Conservation (phyloP, 1,140 invertebrate genomes). For the Bombus affinis region DNA sequence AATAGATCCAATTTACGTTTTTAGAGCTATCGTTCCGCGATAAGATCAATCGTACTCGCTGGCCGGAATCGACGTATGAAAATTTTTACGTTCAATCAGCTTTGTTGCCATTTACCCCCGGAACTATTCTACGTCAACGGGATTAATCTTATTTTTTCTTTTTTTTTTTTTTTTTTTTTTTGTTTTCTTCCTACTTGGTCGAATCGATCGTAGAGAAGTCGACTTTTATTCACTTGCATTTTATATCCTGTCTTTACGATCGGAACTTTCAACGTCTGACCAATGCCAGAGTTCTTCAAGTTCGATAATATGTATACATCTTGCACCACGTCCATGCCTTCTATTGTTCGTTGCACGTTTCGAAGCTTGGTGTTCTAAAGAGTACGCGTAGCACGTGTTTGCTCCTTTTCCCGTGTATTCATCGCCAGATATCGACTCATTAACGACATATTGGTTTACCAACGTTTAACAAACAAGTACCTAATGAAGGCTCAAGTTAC, state of each 20-base stretch:
- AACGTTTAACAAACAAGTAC: slow-evolving; percentile 40
- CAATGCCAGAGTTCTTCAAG: not conserved
- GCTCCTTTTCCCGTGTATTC: not conserved
- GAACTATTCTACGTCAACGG: not conserved
- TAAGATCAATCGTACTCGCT: slow-evolving; percentile 45
- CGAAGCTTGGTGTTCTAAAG: not conserved
- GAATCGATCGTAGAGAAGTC: not conserved
- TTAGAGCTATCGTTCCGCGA: slow-evolving; percentile 40
- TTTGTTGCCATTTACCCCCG: slow-evolving; percentile 29
- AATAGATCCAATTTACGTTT: slow-evolving; percentile 52
- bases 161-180: too few relatives aligned
- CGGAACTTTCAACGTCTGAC: not conserved
- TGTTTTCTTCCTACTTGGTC: not conserved
- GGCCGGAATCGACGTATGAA: slow-evolving; percentile 36
- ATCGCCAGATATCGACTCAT: slow-evolving; percentile 29
- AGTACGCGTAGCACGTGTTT: not conserved
- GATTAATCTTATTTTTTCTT: slow-evolving; percentile 27
- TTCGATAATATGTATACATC: not conserved
- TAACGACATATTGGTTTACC: slow-evolving; percentile 37
- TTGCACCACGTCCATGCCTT: too few relatives aligned
- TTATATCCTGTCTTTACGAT: slow-evolving; percentile 4
- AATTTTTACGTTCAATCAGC: slow-evolving; percentile 47
- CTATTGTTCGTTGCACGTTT: not conserved
- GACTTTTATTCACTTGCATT: slow-evolving; percentile 16
- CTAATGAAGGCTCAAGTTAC: slow-evolving; percentile 36